Base-by-base conservation (phyloP, 2,113 vertebrate species). In the Tichodroma muraria region DNA sequence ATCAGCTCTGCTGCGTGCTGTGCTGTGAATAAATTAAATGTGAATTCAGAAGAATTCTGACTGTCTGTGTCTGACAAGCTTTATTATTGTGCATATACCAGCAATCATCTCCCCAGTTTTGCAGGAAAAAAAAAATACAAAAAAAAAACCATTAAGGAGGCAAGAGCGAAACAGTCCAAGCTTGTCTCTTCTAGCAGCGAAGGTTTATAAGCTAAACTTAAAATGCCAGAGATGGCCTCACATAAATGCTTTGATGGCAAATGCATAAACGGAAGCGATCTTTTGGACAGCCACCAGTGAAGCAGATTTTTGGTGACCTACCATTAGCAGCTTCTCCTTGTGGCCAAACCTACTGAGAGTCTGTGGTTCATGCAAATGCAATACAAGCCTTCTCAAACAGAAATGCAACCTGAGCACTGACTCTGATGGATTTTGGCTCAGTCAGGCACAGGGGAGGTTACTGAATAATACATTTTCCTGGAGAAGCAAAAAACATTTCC, bases 1-100 rank as follows among this genome's bases (percentile, higher is more conserved):
- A 95, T 97, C 96, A 94, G 94, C 86, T 92, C 63, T 91, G 85
- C 80, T 88, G 52, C 94, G 52, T 53, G 76, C 95, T 93, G 96
- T 72, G 94, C 90, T 96, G 64, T 93, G 97, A 97, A 97, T 96
- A 97, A 97, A 97, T 97, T 97, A 97, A 96, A 96, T 37, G 79
- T 15, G 69, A 93, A 96, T 92, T 96, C 93, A 96, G 93, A 97
- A 94, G 86, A 92, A 71, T 86, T 95, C 92, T 96, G 80, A 75
- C 91, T 94, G 69, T 56, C 83, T 69, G 45, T 80, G 77, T 93
- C 76, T 97, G 96, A 97, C 82, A 90, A 73, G 76, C 85, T 94
- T 54, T 92, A 72, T 93, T 91, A 88, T 57, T 25, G 13, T 57
- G 93, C 64, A 93, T 88, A 93, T 59, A 88, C 28, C 81, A 95